Base-by-base conservation (phyloP, 2,797 vertebrate genomes). In the Pipistrellus nathusii region DNA sequence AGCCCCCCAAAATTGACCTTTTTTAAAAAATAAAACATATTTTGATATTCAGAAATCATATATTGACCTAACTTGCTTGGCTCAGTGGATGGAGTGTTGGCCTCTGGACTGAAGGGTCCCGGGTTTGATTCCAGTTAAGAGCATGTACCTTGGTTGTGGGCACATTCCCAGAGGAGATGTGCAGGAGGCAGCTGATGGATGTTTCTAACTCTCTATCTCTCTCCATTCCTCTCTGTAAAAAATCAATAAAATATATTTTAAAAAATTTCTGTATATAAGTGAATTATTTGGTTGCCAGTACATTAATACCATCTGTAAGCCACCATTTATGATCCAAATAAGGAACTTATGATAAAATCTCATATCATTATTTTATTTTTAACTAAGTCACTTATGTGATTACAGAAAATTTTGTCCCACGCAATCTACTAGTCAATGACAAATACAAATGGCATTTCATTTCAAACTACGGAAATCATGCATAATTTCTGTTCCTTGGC, bases 361-460 rank as follows among this genome's bases (percentile, higher is more conserved):
- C 57, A 72, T 6, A 64, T 46, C 48, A 11, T 41, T 73, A 73
- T 44, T 64, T 84, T 64, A 18, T 55, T 86, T 41, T 51, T 23
- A 21, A 80, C n/a, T 81, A 80, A 87, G 17, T 38, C 35, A 55
- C 38, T 68, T 86, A 91, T 57, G n/a, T 80, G 81, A 84, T 93
- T 86, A 35, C 77, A 62, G 69, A 85, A 85, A 77, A 57, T 80
- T 82, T 85, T 78, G 82, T 71, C 66, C 48, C 66, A 92, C 6
- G 25, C 30, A 72, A 41, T 80, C 30, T 55, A 80, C 75, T 75
- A 66, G 62, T 51, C 77, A 84, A 95, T 94, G 82, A 93, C 92
- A 95, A 96, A 96, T 78, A 62, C 85, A 85, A 96, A 93, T 81
- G 83, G 92, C 80, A 93, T 90, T 95, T 94, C 66, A 66, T 57